Percentiles rank a stretch among this genome's conserved stretches.
phyloP scores from a whole-genome alignment of 2,113 vertebrate genomes.

The Emydocephalus ijimae region DNA sequence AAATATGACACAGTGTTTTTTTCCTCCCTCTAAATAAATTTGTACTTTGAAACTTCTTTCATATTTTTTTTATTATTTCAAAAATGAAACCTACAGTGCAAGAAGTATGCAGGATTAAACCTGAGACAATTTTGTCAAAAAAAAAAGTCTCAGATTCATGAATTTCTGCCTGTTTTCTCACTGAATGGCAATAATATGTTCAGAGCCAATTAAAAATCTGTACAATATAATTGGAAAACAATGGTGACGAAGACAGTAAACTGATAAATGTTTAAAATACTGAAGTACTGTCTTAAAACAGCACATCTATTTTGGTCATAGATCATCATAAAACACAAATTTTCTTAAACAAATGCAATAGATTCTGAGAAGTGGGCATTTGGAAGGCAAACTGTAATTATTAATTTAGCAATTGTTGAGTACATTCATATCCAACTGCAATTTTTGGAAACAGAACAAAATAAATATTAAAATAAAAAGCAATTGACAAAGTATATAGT shows the following conservation, averaged over 20 bases:
- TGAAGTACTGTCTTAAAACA: not conserved
- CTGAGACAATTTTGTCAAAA: not conserved
- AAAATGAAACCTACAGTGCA: not conserved
- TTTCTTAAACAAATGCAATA: not conserved
- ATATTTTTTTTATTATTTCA: constrained; percentile 14
- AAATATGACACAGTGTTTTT: not conserved
- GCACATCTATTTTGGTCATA: not conserved
- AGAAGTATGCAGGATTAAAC: not conserved
- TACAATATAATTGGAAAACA: constrained; percentile 20
- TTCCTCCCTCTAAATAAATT: not conserved
- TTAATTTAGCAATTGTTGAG: not conserved
- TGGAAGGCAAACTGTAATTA: not conserved
- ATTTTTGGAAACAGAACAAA: not conserved
- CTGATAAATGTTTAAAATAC: not conserved
- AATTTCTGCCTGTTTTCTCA: not conserved
- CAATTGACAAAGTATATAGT: not conserved
- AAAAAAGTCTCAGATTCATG: not conserved
- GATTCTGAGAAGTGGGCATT: not conserved
- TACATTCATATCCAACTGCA: not conserved
- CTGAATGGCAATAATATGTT: not conserved
- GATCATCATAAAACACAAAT: not conserved
- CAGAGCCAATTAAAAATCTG: constrained; percentile 1
- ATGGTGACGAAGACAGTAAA: not conserved
- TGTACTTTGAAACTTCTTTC: constrained; percentile 8
- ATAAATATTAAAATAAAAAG: not conserved